These are phyloP conservation scores for Chromoteleia sp. DNA, from an alignment of 2,888 invertebrate species.

Conservation along the genomic window DNA sequence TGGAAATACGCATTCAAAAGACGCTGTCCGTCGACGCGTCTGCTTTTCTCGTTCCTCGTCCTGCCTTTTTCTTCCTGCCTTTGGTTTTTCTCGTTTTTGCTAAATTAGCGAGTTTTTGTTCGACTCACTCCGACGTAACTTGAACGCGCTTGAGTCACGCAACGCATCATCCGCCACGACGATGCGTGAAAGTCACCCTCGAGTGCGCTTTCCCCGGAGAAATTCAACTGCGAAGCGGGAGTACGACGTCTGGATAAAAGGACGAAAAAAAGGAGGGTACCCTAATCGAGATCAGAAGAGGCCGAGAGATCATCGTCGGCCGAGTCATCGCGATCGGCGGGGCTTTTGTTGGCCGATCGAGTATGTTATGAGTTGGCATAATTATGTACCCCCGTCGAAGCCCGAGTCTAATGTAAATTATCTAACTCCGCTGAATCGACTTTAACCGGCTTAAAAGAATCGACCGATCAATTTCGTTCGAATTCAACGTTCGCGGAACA, in stretches of 20 bases:
- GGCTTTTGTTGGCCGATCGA: conserved; percentile 58
- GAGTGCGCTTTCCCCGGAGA: conserved; percentile 48
- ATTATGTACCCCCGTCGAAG: conserved; percentile 46
- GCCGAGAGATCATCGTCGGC: too few species aligned
- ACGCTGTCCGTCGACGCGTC: conserved; percentile 53
- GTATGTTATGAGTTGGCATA: conserved; percentile 64
- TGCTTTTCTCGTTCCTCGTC: conserved; percentile 25
- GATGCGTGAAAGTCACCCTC: conserved; percentile 45
- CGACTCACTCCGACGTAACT: conserved; percentile 41
- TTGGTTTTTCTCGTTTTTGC: conserved; percentile 48
- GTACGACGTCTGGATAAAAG: conserved; percentile 44
- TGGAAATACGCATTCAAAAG: conserved; percentile 67
- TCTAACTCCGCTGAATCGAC: conserved; percentile 11
- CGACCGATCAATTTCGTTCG: conserved; percentile 15
- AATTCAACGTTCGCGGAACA: conserved; percentile 9
- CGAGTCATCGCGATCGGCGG: conserved; percentile 56
- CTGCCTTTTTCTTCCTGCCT: too few species aligned
- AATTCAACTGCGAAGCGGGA: conserved; percentile 13
- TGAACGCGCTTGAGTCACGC: conserved; percentile 63
- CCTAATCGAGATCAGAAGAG: conserved; percentile 55
- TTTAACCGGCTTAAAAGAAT: conserved; percentile 13
- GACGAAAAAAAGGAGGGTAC: conserved; percentile 36
- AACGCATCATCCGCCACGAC: conserved; percentile 44
- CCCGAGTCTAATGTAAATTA: conserved; percentile 48
- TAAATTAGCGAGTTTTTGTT: conserved; percentile 66